Conservation (phyloP, 2,888 invertebrate genomes). For the Aporophyla nigra region DNA sequence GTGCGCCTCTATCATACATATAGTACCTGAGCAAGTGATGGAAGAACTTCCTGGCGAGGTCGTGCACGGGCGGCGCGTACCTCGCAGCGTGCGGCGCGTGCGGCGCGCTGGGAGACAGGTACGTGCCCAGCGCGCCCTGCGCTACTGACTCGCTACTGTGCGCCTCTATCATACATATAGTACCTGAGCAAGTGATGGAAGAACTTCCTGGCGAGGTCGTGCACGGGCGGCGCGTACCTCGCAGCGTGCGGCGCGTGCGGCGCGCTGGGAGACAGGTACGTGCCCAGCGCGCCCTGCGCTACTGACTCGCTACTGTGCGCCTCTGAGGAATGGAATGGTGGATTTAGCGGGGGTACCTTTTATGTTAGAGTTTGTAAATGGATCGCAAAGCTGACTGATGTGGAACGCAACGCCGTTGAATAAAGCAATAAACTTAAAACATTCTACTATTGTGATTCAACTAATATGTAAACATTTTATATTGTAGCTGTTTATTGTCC, state of each 20-base stretch:
- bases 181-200: constrained; percentile 96
- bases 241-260: constrained; percentile 93
- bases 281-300: constrained; percentile 95
- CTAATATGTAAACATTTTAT: too few species aligned
- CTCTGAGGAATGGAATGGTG: constrained; percentile 33
- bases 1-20: too few species aligned
- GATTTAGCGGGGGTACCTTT: not conserved
- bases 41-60: constrained; percentile 96
- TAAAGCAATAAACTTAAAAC: not conserved
- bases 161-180: not conserved
- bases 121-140: too few species aligned
- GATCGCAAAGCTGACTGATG: not conserved
- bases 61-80: constrained; percentile 94
- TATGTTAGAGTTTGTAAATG: not conserved
- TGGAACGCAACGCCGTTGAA: too few species aligned
- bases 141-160: too few species aligned
- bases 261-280: constrained; percentile 94
- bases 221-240: constrained; percentile 94
- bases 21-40: constrained; percentile 94
- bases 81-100: constrained; percentile 92
- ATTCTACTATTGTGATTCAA: not conserved
- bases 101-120: too few species aligned
- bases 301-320: constrained; percentile 74
- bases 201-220: constrained; percentile 96
- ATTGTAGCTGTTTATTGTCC: too few species aligned